Percentiles rank a stretch among this genome's conserved stretches.
Conservation (phyloP, 2,797 vertebrate species). For the Benthosema pterotum region DNA sequence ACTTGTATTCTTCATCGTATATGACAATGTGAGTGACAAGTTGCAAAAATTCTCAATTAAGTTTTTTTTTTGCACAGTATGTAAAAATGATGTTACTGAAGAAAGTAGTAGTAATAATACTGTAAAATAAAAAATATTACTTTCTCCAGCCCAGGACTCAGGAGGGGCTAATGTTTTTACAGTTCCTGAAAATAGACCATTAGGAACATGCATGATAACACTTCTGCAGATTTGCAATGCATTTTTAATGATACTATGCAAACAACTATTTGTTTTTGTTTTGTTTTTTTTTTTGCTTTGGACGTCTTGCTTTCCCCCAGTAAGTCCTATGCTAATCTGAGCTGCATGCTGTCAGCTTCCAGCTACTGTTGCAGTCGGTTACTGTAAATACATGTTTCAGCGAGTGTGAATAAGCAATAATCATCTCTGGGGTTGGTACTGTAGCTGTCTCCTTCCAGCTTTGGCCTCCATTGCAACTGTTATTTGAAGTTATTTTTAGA, state of each 20-base stretch:
- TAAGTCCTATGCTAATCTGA: constrained; percentile 42
- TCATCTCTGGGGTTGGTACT: constrained; percentile 41
- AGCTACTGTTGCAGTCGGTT: constrained; percentile 9
- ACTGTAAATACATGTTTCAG: constrained; percentile 35
- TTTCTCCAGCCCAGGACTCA: no score
- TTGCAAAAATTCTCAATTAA: no score
- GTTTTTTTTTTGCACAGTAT: no score
- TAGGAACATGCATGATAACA: no score
- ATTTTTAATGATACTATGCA: background rate
- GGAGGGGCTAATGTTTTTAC: no score
- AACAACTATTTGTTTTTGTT: background rate
- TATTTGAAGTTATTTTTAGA: constrained; percentile 61
- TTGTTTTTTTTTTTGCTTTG: constrained; percentile 17
- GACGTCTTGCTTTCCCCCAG: constrained; percentile 18
- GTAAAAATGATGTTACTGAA: no score
- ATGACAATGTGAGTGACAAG: no score
- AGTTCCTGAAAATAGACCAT: no score
- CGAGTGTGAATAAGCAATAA: constrained; percentile 38
- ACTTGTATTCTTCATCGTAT: no score
- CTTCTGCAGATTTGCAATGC: constrained; percentile 1
- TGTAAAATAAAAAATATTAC: no score
- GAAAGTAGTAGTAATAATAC: no score
- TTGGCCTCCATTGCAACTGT: constrained; percentile 33
- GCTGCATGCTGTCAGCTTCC: constrained; percentile 38
- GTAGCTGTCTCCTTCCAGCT: constrained; percentile 39